Base-by-base conservation (phyloP, 2,113 vertebrate genomes). In the Rhinopithecus roxellana region DNA sequence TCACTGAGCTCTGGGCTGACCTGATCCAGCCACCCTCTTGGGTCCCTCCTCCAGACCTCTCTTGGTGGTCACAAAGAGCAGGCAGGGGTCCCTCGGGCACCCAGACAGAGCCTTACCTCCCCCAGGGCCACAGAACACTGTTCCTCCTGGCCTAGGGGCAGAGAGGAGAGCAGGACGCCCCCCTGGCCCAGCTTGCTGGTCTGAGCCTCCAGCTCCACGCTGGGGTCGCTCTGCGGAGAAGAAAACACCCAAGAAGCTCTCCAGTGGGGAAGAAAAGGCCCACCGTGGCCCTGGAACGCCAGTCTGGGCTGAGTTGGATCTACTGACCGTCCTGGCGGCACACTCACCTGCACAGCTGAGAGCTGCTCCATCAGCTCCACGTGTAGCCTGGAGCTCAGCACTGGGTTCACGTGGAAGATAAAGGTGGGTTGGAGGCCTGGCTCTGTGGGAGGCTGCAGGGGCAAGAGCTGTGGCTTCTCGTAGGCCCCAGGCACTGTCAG, bases 401-500 rank as follows among this genome's bases (percentile, higher is more conserved):
- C 97, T 50, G 98, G 98, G 72, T 99, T 98, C 64, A 98, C 48
- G 0, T 99, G 99, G 96, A 99, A 99, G 93, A 98, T 77, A 86
- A 99, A 99, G 0, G 97, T 98, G 5, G 92, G 87, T 13, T 50
- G 97, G 38, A 8, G 43, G 59, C 93, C 97, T 4, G 93, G 12
- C 43, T 98, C 93, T 3, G 3, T 8, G 0, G 97, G 89, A 20
- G 50, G 43, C 77, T 93, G 96, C 97, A 98, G 98, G 48, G 98
- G 96, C 72, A 98, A 88, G 95, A 40, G 59, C 59, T 98, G 72
- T 55, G 98, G 98, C 80, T 98, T 98, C 92, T 99, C 98, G n/a
- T 98, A 99, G 0, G 99, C 98, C 18, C 99, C 99, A 20, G 98
- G 98, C 80, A 99, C 95, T 59, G 98, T 98, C 91, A 99, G 72